Conservation (phyloP, 2,888 invertebrate species). For the Eubasilissa splendida region DNA sequence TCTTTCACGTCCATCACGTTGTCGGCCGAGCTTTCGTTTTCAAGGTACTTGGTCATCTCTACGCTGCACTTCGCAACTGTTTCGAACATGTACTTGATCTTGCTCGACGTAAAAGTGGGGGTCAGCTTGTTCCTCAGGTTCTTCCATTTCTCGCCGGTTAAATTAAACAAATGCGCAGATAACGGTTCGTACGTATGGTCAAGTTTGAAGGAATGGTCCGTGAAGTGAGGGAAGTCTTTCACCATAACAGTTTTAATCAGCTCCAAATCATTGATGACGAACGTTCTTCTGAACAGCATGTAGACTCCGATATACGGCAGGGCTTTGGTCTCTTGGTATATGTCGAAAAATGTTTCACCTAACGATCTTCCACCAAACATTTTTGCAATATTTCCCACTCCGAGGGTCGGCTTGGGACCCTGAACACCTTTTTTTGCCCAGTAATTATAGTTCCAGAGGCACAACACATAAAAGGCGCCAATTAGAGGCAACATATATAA, state of each 20-base stretch:
- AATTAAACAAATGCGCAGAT: constrained; percentile 42
- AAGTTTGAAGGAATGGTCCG: constrained; percentile 70
- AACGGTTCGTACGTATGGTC: constrained; percentile 60
- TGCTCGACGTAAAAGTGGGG: constrained; percentile 50
- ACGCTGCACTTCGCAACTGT: constrained; percentile 16
- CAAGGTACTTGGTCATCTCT: constrained; percentile 53
- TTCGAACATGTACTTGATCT: constrained; percentile 50
- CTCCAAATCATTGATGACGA: constrained; percentile 76
- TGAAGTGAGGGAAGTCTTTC: constrained; percentile 77
- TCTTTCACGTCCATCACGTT: constrained; percentile 65
- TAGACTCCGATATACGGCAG: constrained; percentile 75
- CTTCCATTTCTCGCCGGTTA: constrained; percentile 45
- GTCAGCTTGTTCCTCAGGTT: constrained; percentile 48
- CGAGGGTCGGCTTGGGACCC: constrained; percentile 73
- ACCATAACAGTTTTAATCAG: constrained; percentile 75
- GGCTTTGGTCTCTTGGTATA: constrained; percentile 71
- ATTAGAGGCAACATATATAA: too few species aligned
- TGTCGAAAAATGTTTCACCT: constrained; percentile 75
- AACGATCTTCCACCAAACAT: constrained; percentile 73
- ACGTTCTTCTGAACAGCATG: constrained; percentile 75
- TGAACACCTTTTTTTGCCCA: constrained; percentile 75
- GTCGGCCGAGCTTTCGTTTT: constrained; percentile 39
- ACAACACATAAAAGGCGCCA: too few species aligned
- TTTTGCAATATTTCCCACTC: constrained; percentile 77
- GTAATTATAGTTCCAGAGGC: constrained; percentile 67